Percentiles rank a stretch among this genome's conserved stretches.
Conservation (phyloP, 2,797 vertebrate genomes). For the Diceros bicornis region DNA sequence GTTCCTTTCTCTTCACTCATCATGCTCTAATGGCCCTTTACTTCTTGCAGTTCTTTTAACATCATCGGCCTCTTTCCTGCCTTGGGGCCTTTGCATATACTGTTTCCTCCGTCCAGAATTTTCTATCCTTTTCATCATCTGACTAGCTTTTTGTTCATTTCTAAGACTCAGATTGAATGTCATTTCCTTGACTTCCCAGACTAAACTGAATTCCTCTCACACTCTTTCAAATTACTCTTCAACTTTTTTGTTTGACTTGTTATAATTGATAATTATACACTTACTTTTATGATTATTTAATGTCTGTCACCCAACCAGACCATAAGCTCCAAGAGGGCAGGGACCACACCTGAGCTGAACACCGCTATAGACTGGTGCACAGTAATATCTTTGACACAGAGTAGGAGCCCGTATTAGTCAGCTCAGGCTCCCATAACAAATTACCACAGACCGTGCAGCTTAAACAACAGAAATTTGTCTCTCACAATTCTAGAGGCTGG, state of each 20-base stretch:
- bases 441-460: neutral
- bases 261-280: neutral
- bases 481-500: neutral
- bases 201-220: neutral
- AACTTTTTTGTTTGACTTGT: slow-evolving; percentile 4
- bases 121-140: neutral
- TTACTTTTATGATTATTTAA: neutral
- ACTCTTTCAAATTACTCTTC: neutral
- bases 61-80: neutral
- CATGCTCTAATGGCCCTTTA: neutral
- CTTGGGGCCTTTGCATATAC: neutral
- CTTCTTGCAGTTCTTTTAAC: neutral
- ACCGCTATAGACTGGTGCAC: neutral
- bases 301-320: neutral
- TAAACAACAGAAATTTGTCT: neutral
- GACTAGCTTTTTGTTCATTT: neutral
- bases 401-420: neutral
- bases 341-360: neutral
- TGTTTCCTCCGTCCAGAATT: neutral
- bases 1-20: neutral
- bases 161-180: neutral
- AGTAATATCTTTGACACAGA: neutral
- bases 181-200: neutral
- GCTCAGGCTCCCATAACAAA: neutral
- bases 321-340: neutral